Conservation (phyloP, 2,888 invertebrate species). For the Polymixis flavicincta region DNA sequence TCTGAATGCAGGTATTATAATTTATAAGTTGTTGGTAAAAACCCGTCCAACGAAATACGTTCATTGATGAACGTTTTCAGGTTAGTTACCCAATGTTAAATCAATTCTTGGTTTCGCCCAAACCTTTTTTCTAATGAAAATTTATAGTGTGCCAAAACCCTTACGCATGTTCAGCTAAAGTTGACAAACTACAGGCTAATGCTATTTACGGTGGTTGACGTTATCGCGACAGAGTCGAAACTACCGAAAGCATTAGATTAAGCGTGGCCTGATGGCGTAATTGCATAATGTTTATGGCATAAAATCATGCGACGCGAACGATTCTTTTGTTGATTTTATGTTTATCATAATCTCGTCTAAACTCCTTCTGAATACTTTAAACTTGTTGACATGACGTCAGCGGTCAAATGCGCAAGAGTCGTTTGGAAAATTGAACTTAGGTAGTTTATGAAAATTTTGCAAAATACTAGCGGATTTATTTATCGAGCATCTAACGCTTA, state of each 20-base stretch:
- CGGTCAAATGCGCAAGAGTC: not conserved
- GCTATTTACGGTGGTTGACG: conserved; percentile 85
- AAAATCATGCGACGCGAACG: conserved; percentile 53
- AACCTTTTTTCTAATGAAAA: not conserved
- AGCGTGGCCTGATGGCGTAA: conserved; percentile 70
- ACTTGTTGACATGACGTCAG: conserved; percentile 38
- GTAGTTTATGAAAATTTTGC: not conserved
- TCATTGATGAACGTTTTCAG: not conserved
- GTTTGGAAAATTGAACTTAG: not conserved
- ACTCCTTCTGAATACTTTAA: conserved; percentile 38
- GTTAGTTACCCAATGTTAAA: not conserved
- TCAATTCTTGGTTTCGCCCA: not conserved
- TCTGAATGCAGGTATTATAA: not conserved
- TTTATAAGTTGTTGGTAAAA: conserved; percentile 3
- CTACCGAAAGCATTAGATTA: conserved; percentile 84
- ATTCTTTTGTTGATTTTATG: conserved; percentile 51
- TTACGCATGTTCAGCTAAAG: conserved; percentile 80
- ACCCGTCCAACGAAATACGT: not conserved
- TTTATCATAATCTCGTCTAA: conserved; percentile 42
- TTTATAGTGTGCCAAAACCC: conserved; percentile 34
- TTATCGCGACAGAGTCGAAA: conserved; percentile 82
- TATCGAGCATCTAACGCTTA: not conserved
- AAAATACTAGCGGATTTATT: not conserved
- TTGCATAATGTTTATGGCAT: conserved; percentile 69
- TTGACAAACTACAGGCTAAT: conserved; percentile 81